Conservation (phyloP, 2,888 invertebrate species). For the Cynaeus angustus region DNA sequence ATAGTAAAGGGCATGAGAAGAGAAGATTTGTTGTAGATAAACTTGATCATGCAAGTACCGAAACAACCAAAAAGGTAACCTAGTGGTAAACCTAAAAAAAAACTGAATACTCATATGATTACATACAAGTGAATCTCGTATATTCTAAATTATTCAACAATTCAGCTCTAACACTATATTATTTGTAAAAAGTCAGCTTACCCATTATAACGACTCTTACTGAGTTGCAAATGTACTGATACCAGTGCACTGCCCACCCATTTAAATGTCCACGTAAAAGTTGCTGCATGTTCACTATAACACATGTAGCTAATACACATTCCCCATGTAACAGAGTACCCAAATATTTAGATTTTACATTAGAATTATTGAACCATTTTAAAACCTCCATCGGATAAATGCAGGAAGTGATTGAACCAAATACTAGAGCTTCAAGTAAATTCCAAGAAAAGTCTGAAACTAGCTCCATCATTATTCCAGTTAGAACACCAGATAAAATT, state of each 20-base stretch:
- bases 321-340: neutral
- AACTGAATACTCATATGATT: no score
- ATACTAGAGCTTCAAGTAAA: neutral
- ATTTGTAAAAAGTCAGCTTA: no score
- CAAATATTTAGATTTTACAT: neutral
- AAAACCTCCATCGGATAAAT: conserved; percentile 6
- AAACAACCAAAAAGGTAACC: conserved; percentile 13
- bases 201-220: no score
- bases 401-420: neutral
- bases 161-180: neutral
- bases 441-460: neutral
- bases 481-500: neutral
- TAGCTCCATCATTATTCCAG: neutral
- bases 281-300: neutral
- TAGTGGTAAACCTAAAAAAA: conserved; percentile 5
- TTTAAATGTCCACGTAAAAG: neutral
- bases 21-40: neutral
- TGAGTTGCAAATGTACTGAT: conserved; percentile 8
- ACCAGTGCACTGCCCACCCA: conserved; percentile 9
- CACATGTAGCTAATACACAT: neutral
- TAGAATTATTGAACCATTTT: neutral
- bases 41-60: neutral
- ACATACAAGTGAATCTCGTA: no score
- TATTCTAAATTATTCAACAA: no score
- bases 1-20: conserved; percentile 10